phyloP scores from a whole-genome alignment of 2,797 vertebrate species.

The Parauchenoglanis ngamensis region DNA sequence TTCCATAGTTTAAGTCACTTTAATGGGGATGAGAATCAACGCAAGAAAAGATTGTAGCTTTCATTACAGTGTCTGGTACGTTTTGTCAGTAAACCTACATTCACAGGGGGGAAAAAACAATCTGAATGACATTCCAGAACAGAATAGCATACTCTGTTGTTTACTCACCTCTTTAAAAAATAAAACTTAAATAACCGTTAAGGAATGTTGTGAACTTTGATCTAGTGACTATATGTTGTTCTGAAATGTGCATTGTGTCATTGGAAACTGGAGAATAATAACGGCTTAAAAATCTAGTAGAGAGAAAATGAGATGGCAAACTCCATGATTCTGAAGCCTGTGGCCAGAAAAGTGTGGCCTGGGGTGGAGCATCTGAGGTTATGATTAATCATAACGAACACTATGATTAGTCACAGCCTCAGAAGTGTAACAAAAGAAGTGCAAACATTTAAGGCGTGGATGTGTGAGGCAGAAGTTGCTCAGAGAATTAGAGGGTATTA shows the following conservation, averaged over 20 bases:
- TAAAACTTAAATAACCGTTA: not conserved
- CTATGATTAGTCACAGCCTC: not conserved
- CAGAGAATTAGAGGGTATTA: too few species aligned
- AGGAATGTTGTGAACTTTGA: not conserved
- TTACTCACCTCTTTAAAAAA: not conserved
- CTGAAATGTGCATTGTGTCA: not conserved
- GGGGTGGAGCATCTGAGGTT: not conserved
- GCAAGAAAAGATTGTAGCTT: too few species aligned
- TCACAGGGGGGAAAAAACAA: not conserved
- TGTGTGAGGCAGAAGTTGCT: too few species aligned
- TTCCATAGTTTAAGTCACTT: too few species aligned
- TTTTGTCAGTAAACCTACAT: not conserved
- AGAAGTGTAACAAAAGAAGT: not conserved
- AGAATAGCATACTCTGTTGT: not conserved
- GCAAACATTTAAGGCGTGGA: too few species aligned
- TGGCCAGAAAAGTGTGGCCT: not conserved
- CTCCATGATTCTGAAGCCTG: not conserved
- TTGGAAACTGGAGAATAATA: not conserved
- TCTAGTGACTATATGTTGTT: not conserved
- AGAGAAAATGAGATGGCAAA: not conserved
- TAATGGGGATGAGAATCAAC: too few species aligned
- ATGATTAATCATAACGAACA: not conserved
- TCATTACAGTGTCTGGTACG: not conserved
- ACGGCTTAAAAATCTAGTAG: not conserved
- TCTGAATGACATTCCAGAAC: not conserved